Evolutionary conservation across 2,113 vertebrate species (phyloP), one percentile per base, ranked within the genome.

Genomic region (Macquaria australasica): DNA sequence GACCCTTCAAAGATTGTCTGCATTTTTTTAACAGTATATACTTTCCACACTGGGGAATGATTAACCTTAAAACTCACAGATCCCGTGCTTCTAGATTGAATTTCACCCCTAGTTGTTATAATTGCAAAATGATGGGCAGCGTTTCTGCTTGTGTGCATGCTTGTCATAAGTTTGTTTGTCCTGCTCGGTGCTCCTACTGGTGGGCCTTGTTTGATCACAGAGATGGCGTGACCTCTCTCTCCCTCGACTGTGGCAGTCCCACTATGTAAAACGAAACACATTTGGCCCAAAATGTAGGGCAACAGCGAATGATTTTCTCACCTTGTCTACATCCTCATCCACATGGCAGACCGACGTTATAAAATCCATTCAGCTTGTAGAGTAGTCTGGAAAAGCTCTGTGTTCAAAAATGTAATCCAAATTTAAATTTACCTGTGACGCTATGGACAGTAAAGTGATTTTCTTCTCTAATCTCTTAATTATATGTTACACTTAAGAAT

Each of bases 111-210:
- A 11, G 31, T 1, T 77, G 21, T 68, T 73, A 21, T 76, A 31
- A 74, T 71, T 43, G 0, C 9, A 18, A 53, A 70, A 73, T 73
- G 12, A 75, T 25, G 16, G 45, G 3, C 34, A 39, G 41, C 16
- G 15, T 45, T 80, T 77, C 15, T 82, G n/a, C 68, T 43, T 51
- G 1, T 23, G 34, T 73, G 51, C 51, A 56, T 10, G 20, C 18
- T 21, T 8, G 18, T 63, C 70, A 62, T 37, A 34, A 45, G 69
- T 86, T 88, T 91, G 83, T 86, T 92, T 88, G 81, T 83, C 75
- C 62, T 68, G 23, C 62, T 14, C 50, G 15, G 21, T n/a, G 37
- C 80, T 70, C 67, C 45, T 12, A 37, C 51, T 58, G 83, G 25
- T 68, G 59, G 71, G 41, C 55, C 73, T 41, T 77, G 62, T 87